phyloP scores from a whole-genome alignment of 2,797 vertebrate species.

The Spizella passerina region DNA sequence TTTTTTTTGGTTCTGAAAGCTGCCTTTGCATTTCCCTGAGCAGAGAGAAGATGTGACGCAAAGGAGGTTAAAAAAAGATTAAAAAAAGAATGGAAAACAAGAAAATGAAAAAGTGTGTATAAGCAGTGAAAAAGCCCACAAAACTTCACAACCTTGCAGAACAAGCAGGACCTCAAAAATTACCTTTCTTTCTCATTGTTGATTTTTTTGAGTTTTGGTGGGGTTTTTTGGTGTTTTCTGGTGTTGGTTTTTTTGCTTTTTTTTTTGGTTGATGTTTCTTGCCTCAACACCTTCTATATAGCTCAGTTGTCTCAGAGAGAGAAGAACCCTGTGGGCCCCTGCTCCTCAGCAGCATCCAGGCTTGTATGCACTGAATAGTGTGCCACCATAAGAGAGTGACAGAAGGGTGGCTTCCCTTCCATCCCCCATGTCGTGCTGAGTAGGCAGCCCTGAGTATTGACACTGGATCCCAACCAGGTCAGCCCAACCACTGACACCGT shows the following conservation, averaged over 20 bases:
- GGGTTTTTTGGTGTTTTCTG: background rate
- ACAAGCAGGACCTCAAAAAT: background rate
- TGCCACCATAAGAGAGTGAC: rapidly evolving
- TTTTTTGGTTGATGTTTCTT: background rate
- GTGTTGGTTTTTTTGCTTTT: background rate
- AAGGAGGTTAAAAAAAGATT: background rate
- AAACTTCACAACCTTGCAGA: background rate
- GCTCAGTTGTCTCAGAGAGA: background rate
- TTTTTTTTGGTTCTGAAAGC: background rate
- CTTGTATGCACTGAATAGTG: rapidly evolving
- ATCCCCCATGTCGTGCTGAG: background rate
- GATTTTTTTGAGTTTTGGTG: background rate
- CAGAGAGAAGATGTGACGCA: background rate
- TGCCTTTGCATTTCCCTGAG: background rate
- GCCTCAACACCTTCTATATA: background rate
- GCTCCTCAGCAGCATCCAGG: background rate
- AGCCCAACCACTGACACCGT: background rate
- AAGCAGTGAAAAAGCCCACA: background rate
- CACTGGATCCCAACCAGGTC: background rate
- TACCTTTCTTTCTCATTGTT: background rate
- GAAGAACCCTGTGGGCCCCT: background rate
- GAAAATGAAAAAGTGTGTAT: background rate
- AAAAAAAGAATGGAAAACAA: background rate
- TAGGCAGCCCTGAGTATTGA: background rate
- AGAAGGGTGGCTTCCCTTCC: background rate